A percentile compares a stretch with the other conserved stretches of the same genome.
Conservation (phyloP, 2,797 vertebrate species). For the Chelmon rostratus region DNA sequence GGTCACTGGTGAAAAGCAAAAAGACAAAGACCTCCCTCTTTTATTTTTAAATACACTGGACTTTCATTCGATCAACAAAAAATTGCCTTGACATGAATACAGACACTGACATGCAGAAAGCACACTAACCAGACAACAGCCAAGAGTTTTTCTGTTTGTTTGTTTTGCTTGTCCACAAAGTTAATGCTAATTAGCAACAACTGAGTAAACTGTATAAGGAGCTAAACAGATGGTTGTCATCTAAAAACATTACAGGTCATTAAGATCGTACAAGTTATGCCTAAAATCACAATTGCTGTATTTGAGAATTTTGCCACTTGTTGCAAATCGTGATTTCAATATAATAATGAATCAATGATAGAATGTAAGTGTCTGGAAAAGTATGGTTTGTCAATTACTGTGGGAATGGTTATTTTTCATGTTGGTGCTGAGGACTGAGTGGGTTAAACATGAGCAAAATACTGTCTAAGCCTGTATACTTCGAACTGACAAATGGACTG, state of each 20-base stretch:
- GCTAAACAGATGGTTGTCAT: neutral
- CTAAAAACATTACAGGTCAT: neutral
- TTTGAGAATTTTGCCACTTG: neutral
- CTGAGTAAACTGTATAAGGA: neutral
- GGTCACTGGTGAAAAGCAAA: too few species aligned
- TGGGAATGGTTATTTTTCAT: too few species aligned
- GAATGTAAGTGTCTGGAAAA: too few species aligned
- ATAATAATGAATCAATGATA: too few species aligned
- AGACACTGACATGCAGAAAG: neutral
- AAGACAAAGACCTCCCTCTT: too few species aligned
- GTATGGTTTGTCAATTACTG: too few species aligned
- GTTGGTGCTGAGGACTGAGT: too few species aligned
- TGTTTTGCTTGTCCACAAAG: neutral
- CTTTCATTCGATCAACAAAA: neutral
- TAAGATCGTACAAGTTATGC: neutral
- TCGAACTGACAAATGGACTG: too few species aligned
- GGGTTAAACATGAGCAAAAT: neutral
- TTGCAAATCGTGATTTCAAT: neutral
- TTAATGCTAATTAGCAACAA: neutral
- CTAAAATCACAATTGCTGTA: neutral
- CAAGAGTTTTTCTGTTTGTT: too few species aligned
- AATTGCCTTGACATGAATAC: neutral
- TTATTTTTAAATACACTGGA: neutral
- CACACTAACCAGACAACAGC: neutral
- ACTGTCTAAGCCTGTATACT: too few species aligned